phyloP scores from a whole-genome alignment of 2,888 invertebrate genomes.

The Lasius platythorax region DNA sequence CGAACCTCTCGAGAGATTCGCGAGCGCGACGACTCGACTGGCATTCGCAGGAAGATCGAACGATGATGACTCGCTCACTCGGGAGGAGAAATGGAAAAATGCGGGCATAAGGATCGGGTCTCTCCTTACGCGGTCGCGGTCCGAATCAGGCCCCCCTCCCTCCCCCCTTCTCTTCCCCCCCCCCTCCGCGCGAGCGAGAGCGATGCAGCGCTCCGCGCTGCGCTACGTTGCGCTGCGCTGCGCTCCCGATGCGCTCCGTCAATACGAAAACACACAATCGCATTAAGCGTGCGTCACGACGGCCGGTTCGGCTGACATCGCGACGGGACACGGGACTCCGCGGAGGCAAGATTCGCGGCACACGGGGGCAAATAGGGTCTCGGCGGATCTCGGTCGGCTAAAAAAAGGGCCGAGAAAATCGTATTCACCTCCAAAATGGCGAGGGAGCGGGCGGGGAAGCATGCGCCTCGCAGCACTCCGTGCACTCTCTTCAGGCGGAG shows the following conservation, averaged over 20 bases:
- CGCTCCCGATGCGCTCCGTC: background rate
- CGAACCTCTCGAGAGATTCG: slow-evolving; percentile 12
- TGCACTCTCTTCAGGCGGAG: slow-evolving; percentile 69
- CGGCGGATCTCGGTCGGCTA: slow-evolving; percentile 36
- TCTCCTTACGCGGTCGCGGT: slow-evolving; percentile 58
- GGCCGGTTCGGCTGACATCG: slow-evolving; percentile 23
- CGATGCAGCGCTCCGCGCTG: slow-evolving; percentile 16
- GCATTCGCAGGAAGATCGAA: background rate
- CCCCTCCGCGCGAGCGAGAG: background rate
- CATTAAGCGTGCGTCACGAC: background rate
- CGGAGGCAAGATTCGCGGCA: slow-evolving; percentile 3
- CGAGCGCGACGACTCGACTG: background rate
- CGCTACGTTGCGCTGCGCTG: background rate
- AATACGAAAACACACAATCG: slow-evolving; percentile 23
- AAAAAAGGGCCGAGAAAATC: slow-evolving; percentile 72
- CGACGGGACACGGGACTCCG: background rate
- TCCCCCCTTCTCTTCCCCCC: background rate
- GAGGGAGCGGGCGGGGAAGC: slow-evolving; percentile 80
- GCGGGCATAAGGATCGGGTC: slow-evolving; percentile 82
- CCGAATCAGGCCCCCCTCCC: slow-evolving; percentile 60
- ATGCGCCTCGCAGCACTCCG: slow-evolving; percentile 75
- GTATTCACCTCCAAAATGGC: slow-evolving; percentile 85
- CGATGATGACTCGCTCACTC: background rate
- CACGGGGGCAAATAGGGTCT: background rate
- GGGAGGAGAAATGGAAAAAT: slow-evolving; percentile 74